A percentile compares a stretch with the other conserved stretches of the same genome.
Conservation (phyloP, 2,113 vertebrate species). For the Empidonax alnorum region DNA sequence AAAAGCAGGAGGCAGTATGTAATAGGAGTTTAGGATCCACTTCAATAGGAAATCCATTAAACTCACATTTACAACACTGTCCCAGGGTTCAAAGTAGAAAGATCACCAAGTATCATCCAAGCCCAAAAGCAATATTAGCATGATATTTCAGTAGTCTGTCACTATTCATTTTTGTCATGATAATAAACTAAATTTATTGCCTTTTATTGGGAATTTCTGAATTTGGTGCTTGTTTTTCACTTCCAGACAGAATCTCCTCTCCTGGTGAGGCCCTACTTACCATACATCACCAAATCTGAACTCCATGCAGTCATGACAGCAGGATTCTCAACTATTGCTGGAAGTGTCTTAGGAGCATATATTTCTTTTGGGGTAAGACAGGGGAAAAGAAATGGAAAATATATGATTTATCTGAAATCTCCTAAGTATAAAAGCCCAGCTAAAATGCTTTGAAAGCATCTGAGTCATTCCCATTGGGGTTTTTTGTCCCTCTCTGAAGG, state of each 20-base stretch:
- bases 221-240: neutral
- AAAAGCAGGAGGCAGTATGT: neutral
- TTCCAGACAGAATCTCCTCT: constrained; percentile 84
- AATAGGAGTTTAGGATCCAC: neutral
- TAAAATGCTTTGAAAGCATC: neutral
- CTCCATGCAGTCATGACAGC: constrained; percentile 88
- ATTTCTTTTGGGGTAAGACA: constrained; percentile 87
- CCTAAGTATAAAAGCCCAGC: neutral
- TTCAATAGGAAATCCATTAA: neutral
- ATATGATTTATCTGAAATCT: neutral
- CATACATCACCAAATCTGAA: constrained; percentile 81
- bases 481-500: neutral
- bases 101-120: neutral
- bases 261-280: constrained; percentile 82
- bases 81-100: neutral
- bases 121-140: neutral
- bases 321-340: constrained; percentile 86
- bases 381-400: neutral
- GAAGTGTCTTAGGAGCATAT: constrained; percentile 83
- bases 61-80: neutral
- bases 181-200: neutral
- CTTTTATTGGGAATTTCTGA: neutral
- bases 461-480: neutral
- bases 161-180: neutral
- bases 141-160: neutral